These are phyloP conservation scores for Anthoscopus minutus DNA, from an alignment of 2,113 vertebrate species.

Conservation along the genomic window DNA sequence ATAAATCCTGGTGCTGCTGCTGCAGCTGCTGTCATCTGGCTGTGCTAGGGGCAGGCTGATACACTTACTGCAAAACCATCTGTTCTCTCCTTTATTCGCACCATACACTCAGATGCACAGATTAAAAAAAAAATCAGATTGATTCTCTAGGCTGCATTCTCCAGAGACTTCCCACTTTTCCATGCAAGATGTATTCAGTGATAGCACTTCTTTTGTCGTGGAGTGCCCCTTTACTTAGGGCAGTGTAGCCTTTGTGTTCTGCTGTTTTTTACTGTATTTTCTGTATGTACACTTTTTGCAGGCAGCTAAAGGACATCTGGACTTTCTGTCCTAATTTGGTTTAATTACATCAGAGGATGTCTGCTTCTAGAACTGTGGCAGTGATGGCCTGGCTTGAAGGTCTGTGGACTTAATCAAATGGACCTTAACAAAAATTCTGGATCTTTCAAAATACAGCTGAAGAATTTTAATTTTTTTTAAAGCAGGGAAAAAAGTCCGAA, in stretches of 20 bases:
- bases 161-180: neutral
- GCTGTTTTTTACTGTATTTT: neutral
- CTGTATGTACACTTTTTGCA: rapidly evolving
- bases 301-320: neutral
- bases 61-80: neutral
- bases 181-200: neutral
- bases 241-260: neutral
- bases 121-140: neutral
- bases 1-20: neutral
- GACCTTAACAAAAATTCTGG: neutral
- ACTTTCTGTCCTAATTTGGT: neutral
- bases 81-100: neutral
- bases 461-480: neutral
- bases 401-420: neutral
- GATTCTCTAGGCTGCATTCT: neutral
- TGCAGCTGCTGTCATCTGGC: neutral
- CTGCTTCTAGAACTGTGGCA: neutral
- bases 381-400: neutral
- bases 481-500: neutral
- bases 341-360: neutral
- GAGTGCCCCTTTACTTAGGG: neutral
- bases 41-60: neutral
- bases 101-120: neutral
- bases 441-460: neutral
- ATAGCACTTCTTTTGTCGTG: neutral